Percentiles rank a stretch among this genome's conserved stretches.
Conservation (phyloP, 2,797 vertebrate species). For the Hippopotamyrus pictus region DNA sequence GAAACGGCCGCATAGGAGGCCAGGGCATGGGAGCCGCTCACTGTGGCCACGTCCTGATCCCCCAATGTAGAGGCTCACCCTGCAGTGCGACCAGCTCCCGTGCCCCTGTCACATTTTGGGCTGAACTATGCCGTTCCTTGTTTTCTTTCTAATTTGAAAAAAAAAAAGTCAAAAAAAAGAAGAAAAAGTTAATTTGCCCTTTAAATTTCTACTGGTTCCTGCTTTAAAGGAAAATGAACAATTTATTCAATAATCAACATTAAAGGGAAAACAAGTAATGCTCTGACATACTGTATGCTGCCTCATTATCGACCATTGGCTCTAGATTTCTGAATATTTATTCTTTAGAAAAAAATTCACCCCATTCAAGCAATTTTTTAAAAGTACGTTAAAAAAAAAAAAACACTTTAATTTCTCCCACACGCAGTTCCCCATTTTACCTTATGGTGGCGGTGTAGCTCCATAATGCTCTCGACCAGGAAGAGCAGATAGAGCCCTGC, state of each 20-base stretch:
- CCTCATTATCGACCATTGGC: background rate
- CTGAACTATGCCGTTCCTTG: conserved; percentile 6
- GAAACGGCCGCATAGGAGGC: background rate
- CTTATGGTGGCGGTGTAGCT: conserved; percentile 41
- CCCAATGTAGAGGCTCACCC: conserved; percentile 26
- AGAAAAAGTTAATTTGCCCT: background rate
- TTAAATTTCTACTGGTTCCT: background rate
- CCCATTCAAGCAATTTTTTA: background rate
- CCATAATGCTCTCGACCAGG: conserved; percentile 61
- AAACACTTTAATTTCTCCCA: background rate
- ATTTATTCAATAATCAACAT: background rate
- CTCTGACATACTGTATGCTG: background rate
- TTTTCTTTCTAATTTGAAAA: conserved; percentile 27
- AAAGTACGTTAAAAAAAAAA: background rate
- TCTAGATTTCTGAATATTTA: background rate
- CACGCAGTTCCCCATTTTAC: conserved; percentile 41
- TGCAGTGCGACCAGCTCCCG: conserved; percentile 29
- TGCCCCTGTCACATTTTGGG: conserved; percentile 5
- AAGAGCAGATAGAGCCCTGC: conserved; percentile 70
- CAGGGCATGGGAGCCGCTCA: too few relatives aligned
- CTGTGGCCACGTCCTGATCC: too few relatives aligned
- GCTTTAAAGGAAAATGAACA: background rate
- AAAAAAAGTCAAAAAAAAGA: background rate
- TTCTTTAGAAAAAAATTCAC: background rate
- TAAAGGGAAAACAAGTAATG: background rate